Base-by-base conservation (phyloP, 2,113 vertebrate genomes). In the Struthio camelus region DNA sequence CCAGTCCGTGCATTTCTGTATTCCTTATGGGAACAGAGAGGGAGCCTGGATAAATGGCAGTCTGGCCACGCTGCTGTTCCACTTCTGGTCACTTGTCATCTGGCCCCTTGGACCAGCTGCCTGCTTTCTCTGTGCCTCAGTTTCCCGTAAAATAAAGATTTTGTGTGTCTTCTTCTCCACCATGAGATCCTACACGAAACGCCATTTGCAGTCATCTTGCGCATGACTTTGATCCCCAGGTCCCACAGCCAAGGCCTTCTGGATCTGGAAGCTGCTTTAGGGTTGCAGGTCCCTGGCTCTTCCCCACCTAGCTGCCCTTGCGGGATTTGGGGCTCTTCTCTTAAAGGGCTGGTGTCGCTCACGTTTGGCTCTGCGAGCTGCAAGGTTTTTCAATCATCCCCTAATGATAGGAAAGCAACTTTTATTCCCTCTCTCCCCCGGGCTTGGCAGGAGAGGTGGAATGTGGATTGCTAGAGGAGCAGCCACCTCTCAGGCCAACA, bases 401-500 rank as follows among this genome's bases (percentile, higher is more conserved):
- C 24, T 83, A 65, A 91, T 14, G 30, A 76, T 23, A 88, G 91
- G 81, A 96, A 94, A 96, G 75, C 44, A 70, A n/a, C 20, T 83
- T 91, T 82, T 44, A 34, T 80, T 94, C 89, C 79, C 36, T 62
- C 66, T 87, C 70, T 85, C 72, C 38, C 79, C 73, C 1, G 0
- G 9, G 67, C 81, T 95, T 95, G 94, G 93, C 95, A 96, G 81
- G 81, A 61, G 80, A 67, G 71, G 59, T 80, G 93, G 95, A 95
- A 95, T 62, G 82, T 9, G 38, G 44, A 10, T 73, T 16, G 5
- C 1, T 69, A 80, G 84, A 94, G 81, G 87, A 85, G 93, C 94
- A 95, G 71, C 58, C 94, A 96, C 95, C 91, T 89, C 78, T 62
- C 66, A 93, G 94, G 84, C 91, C 95, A 90, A 64, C 94, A 92